Evolutionary conservation across 2,113 vertebrate species (phyloP), one percentile per base, ranked within the genome.

Genomic region (Otolemur garnettii): DNA sequence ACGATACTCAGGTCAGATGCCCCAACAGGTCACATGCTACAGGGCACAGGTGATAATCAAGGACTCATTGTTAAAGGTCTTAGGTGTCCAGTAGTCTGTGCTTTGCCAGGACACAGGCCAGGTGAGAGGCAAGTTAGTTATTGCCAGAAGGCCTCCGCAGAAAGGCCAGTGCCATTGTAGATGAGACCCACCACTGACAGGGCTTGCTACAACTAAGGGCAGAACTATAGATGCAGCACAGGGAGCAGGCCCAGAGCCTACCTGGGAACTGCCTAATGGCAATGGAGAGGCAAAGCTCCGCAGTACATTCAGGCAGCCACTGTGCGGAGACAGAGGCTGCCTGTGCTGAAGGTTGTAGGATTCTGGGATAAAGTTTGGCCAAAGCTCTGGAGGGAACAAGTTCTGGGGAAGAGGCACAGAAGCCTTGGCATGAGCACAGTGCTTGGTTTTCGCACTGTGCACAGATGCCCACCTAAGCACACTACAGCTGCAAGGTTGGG

Each of bases 221-320:
- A 33, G 42, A 35, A 28, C 45, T 10, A 50, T 50, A 50, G 45
- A 50, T 10, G 28, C 6, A 11, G 24, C 1, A 1, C 0, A 22
- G 6, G 42, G 59, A 7, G 8, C 11, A 66, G 10, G 42, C 10
- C 24, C 3, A 60, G 28, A 45, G 42, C 12, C 24, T 42, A 19
- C 18, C 0, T 3, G 26, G 89, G 2, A 13, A 26, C 2, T 3
- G 11, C 28, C 68, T 19, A 35, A 21, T 26, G 42, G 26, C 18
- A 71, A 28, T 0, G 24, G 33, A 5, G 17, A 75, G 14, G 45
- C 62, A 57, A 42, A 33, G 38, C 3, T 57, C 72, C 7, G 53
- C 4, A 1, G 33, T 2, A 33, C 1, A 9, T 53, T 35, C 22
- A 3, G 5, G 15, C 55, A 26, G 77, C 55, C 53, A 33, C 1